These are phyloP conservation scores for Microcebus jonahi DNA, from an alignment of 2,113 vertebrate species.

Conservation along the genomic window DNA sequence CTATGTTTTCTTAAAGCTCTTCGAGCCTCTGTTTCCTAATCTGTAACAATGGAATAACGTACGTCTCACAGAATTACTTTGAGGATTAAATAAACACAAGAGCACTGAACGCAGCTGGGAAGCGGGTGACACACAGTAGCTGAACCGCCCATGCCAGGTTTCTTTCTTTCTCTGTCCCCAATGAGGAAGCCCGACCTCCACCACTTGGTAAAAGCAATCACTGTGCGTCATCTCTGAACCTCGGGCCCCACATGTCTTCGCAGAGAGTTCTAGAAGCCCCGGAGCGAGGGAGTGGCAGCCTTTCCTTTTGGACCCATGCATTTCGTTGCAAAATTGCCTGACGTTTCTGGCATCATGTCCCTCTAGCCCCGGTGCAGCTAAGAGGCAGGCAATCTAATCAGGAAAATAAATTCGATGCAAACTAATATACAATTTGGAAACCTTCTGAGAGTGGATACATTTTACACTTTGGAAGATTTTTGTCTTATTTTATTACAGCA, in stretches of 20 bases:
- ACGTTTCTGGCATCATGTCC: not conserved
- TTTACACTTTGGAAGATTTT: constrained; percentile 76
- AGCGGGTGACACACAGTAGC: fast-evolving
- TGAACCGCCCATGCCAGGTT: fast-evolving
- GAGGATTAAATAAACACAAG: not conserved
- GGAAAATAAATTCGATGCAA: constrained; percentile 45
- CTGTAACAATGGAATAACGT: not conserved
- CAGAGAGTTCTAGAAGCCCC: not conserved
- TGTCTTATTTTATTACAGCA: constrained; percentile 68
- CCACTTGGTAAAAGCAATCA: not conserved
- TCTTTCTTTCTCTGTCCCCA: not conserved
- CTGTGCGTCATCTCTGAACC: not conserved
- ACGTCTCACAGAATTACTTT: not conserved
- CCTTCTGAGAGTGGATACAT: constrained; percentile 70
- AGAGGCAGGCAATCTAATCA: constrained; percentile 35
- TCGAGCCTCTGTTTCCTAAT: not conserved
- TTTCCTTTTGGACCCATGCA: not conserved
- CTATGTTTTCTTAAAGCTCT: not conserved
- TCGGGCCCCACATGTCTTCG: not conserved
- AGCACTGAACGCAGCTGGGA: too few relatives aligned
- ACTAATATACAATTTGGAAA: constrained; percentile 67
- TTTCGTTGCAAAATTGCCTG: not conserved
- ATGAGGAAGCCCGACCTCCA: fast-evolving
- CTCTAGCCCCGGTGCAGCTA: not conserved
- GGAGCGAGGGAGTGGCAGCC: not conserved